These are phyloP conservation scores for Phlogophora meticulosa DNA, from an alignment of 2,888 invertebrate genomes.

Conservation along the genomic window DNA sequence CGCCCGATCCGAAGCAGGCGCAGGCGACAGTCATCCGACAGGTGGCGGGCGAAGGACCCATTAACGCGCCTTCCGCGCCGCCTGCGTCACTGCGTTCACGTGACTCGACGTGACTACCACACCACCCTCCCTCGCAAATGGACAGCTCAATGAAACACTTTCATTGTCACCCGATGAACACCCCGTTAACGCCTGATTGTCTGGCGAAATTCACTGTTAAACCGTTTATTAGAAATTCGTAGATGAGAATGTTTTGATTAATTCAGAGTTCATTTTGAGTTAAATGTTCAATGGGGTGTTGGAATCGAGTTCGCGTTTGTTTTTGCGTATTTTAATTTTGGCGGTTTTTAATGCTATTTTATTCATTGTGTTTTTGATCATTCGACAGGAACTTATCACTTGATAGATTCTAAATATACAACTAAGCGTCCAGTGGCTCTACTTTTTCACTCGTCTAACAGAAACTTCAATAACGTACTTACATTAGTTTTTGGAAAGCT, in stretches of 20 bases:
- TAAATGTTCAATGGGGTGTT: slow-evolving; percentile 14
- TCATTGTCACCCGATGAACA: slow-evolving; percentile 72
- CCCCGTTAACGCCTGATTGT: slow-evolving; percentile 66
- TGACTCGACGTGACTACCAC: slow-evolving; percentile 67
- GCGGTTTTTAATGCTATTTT: background rate
- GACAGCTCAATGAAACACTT: slow-evolving; percentile 77
- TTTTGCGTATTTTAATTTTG: background rate
- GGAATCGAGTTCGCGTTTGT: slow-evolving; percentile 1
- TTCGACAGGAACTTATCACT: no score
- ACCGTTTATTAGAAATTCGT: slow-evolving; percentile 63
- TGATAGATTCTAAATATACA: no score
- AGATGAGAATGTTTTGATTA: slow-evolving; percentile 63
- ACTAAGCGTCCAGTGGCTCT: no score
- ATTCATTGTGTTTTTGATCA: background rate
- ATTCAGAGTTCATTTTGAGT: slow-evolving; percentile 47
- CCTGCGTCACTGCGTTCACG: slow-evolving; percentile 69
- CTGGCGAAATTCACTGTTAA: slow-evolving; percentile 64
- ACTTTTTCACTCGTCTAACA: background rate
- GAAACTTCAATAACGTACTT: background rate
- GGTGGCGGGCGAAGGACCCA: slow-evolving; percentile 79
- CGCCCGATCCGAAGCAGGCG: slow-evolving; percentile 70
- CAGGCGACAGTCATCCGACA: slow-evolving; percentile 86
- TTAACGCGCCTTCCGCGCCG: slow-evolving; percentile 80
- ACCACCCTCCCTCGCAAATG: slow-evolving; percentile 70
- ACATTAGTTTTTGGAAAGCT: slow-evolving; percentile 30